Evolutionary conservation across 2,113 vertebrate genomes (phyloP), one percentile per base, ranked within the genome.

Genomic region (Nannospalax galili): DNA sequence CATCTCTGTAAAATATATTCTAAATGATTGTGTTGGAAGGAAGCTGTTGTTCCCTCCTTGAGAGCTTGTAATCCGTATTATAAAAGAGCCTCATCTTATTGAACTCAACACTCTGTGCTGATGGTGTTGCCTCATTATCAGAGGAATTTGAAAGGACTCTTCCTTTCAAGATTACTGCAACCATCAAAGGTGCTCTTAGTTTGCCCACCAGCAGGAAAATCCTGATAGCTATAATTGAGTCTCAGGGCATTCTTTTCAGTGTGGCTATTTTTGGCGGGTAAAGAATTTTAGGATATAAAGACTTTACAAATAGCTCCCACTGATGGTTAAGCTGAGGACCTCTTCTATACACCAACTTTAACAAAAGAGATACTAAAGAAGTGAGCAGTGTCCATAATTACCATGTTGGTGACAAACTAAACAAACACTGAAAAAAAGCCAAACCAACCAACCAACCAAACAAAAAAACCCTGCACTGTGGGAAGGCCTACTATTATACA

Each of bases 291-390:
- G 56, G 82, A 94, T 79, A 60, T 24, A 93, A 95, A 74, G 95
- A 88, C 81, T 97, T 98, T 97, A 96, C 92, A 98, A 90, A 95
- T 6, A 87, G 60, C 95, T 97, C 87, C 95, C 75, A 92, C 37
- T 91, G 84, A 94, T 92, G 84, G 90, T 91, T 90, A 95, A 92
- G 94, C 78, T 93, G 97, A 95, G 89, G 95, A 82, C 89, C 88
- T 88, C 92, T 95, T 93, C 85, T 93, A 97, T 95, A 97, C 94
- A 89, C 78, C 94, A 95, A 86, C 82, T 97, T 92, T 84, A 97
- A 97, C 96, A 98, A 97, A 98, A 98, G 94, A 95, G 89, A 95
- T 62, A 60, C 24, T 22, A 79, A 97, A 91, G 84, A 97, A 95
- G 88, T 94, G 94, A 97, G 78, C 35, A 95, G 81, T 88, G 77